phyloP scores from a whole-genome alignment of 2,113 vertebrate genomes.

The Oryzias melastigma region DNA sequence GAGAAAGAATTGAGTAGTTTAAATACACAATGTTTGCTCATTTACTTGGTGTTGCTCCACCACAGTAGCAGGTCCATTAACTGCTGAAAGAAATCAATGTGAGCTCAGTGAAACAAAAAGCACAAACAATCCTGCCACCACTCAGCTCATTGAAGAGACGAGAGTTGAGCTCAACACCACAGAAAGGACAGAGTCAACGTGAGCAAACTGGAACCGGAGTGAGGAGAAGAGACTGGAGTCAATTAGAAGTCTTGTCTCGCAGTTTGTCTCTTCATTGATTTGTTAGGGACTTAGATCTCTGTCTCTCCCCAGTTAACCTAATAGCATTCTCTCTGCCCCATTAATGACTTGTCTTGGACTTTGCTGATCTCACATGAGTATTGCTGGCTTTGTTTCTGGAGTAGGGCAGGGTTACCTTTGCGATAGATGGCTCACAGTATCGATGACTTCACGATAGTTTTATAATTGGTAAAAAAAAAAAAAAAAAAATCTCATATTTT shows the following conservation, averaged over 20 bases:
- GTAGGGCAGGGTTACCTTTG: too few relatives aligned
- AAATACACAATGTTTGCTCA: conserved; percentile 19
- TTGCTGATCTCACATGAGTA: conserved; percentile 40
- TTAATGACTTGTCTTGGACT: conserved; percentile 71
- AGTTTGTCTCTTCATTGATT: conserved; percentile 73
- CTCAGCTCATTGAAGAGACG: neutral
- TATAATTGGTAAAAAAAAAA: too few relatives aligned
- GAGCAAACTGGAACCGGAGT: conserved; percentile 43
- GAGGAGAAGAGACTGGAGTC: conserved; percentile 47
- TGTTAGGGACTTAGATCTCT: conserved; percentile 57
- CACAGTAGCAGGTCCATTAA: conserved; percentile 27
- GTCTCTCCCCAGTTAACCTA: conserved; percentile 55
- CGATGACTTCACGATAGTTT: too few relatives aligned
- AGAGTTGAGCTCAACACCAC: conserved; percentile 10
- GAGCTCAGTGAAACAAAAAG: conserved; percentile 35
- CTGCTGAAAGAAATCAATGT: conserved; percentile 53
- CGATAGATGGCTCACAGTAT: too few relatives aligned
- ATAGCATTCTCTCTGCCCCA: conserved; percentile 60
- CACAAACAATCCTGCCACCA: conserved; percentile 22
- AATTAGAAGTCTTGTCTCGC: conserved; percentile 71
- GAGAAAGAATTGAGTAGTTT: conserved; percentile 7
- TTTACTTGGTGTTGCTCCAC: conserved; percentile 23
- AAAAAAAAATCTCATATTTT: too few relatives aligned
- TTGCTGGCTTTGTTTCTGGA: conserved; percentile 4
- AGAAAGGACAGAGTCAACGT: conserved; percentile 4